Evolutionary conservation across 2,888 invertebrate species (phyloP).

Genomic region (Amiota minor): DNA sequence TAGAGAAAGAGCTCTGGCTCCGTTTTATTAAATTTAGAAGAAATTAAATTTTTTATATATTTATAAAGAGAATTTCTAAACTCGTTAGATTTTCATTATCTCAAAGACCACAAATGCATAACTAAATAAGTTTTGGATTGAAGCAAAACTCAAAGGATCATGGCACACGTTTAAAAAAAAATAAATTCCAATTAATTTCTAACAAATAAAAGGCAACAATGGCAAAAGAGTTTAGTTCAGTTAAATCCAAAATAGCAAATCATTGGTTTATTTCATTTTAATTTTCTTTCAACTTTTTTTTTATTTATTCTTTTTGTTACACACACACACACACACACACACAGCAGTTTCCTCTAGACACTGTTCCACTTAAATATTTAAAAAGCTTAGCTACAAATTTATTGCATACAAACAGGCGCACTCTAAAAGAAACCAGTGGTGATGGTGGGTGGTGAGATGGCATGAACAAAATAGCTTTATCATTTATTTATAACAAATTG

Average conservation of each 20-base stretch:
- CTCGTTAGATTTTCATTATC: no score
- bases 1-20: no score
- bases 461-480: conserved; percentile 39
- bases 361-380: conserved; percentile 49
- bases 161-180: conserved; percentile 49
- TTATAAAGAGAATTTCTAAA: no score
- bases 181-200: conserved; percentile 63
- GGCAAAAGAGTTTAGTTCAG: neutral
- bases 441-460: neutral
- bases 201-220: conserved; percentile 36
- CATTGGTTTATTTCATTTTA: conserved; percentile 60
- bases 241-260: conserved; percentile 49
- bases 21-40: no score
- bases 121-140: no score
- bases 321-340: neutral
- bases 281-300: conserved; percentile 41
- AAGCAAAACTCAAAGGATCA: no score
- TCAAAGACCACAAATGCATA: no score
- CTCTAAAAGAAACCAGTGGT: neutral
- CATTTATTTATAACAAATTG: conserved; percentile 56
- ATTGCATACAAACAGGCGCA: conserved; percentile 24
- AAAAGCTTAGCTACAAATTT: conserved; percentile 33
- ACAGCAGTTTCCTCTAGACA: conserved; percentile 27
- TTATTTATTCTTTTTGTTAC: conserved; percentile 34
- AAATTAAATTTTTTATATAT: no score